Evolutionary conservation across 2,113 vertebrate species (phyloP).

Genomic region (Ifrita kowaldi): DNA sequence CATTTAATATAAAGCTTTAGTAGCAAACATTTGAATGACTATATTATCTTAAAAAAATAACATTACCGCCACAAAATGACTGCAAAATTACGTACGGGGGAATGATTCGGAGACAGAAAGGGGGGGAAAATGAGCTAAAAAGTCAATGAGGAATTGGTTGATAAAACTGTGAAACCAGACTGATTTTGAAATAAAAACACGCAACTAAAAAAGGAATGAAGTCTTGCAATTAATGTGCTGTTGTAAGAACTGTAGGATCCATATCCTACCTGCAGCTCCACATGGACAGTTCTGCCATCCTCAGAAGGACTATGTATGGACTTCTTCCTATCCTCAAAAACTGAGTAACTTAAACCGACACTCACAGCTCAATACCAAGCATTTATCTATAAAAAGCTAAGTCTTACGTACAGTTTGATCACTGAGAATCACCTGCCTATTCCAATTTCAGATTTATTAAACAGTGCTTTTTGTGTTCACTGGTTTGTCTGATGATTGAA

Average conservation of each 20-base stretch:
- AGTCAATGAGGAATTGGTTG: not conserved
- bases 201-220: not conserved
- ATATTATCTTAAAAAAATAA: not conserved
- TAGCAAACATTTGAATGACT: not conserved
- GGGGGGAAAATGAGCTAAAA: rapidly evolving
- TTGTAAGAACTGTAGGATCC: not conserved
- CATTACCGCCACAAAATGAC: not conserved
- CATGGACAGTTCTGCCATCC: not conserved
- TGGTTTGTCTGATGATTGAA: not conserved
- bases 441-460: not conserved
- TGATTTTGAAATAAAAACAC: not conserved
- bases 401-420: not conserved
- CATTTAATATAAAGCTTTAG: not conserved
- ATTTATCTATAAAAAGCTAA: not conserved
- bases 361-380: not conserved
- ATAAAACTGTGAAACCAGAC: not conserved
- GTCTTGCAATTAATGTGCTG: not conserved
- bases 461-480: not conserved
- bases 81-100: not conserved
- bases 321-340: not conserved
- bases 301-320: not conserved
- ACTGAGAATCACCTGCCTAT: not conserved
- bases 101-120: not conserved
- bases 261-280: not conserved
- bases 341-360: not conserved